Base-by-base conservation (phyloP, 2,888 invertebrate species). In the Epicampocera succincta region DNA sequence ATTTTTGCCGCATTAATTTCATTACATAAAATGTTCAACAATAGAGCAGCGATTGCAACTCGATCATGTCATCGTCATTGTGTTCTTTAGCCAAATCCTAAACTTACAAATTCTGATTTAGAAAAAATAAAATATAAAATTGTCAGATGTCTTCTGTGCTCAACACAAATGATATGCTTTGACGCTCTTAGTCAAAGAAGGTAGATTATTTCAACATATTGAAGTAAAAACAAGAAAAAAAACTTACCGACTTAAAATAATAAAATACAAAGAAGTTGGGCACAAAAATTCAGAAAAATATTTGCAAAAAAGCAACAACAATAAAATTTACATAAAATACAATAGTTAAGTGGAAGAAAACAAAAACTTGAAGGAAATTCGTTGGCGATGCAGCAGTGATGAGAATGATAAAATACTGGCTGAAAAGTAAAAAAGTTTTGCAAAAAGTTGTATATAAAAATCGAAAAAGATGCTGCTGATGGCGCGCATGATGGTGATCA, bases 101-200 rank as follows among this genome's bases (percentile, higher is more conserved):
- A 15, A 19, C 21, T 21, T 12, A 6, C 13, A 44, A 48, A 13
- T 44, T 25, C n/a, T 48, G 46, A 40, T 38, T 46, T 46, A 40
- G 75, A 72, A 58, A 42, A 42, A 71, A 66, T 33, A 75, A 54
- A n/a, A 11, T 29, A 46, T 52, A 80, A 38, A 80, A 84, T 83
- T 84, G 83, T 84, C 84, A 84, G 84, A 84, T 84, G 74, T 81
- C 65, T 69, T 72, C 75, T 61, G 66, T 77, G 61, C 42, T 80
- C 56, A 77, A 73, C 74, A 82, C 58, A 81, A 77, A 82, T 82
- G 82, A 82, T 78, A 82, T 82, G 82, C 82, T 82, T 78, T 74
- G 82, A 82, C 82, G 82, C 82, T 78, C 78, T 61, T 72, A 82
- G 74, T 82, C 82, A 82, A 78, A 75, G 78, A 78, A 77, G 74